These are phyloP conservation scores for Meloidogyne chitwoodi DNA, from an alignment of 1,140 invertebrate species.

Conservation along the genomic window DNA sequence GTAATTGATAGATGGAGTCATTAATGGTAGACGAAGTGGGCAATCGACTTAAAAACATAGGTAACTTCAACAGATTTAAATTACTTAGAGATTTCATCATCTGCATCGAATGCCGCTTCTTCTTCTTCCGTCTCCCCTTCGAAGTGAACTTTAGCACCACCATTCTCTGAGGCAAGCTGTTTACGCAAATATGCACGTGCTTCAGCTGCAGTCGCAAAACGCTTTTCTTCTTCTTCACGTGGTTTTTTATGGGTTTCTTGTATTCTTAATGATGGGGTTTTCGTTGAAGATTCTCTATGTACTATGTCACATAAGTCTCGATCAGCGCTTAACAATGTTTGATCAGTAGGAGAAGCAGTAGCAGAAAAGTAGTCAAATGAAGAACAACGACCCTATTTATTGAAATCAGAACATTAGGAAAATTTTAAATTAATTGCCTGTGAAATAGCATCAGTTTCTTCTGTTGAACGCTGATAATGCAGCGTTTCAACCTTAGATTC, in stretches of 20 bases:
- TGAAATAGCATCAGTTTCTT: neutral
- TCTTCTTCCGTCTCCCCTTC: slow-evolving; percentile 10
- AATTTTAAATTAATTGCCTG: neutral
- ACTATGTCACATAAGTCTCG: neutral
- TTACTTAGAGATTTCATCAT: slow-evolving; percentile 12
- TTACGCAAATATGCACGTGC: slow-evolving; percentile 9
- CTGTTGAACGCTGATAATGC: neutral
- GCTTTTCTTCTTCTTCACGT: neutral
- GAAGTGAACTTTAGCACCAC: neutral
- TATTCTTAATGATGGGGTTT: neutral
- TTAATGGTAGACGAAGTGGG: neutral
- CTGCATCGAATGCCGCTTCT: slow-evolving; percentile 4
- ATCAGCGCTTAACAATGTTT: neutral
- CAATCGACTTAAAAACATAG: neutral
- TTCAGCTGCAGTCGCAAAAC: slow-evolving; percentile 12
- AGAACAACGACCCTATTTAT: slow-evolving; percentile 5
- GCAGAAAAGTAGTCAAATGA: slow-evolving; percentile 20
- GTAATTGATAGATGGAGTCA: slow-evolving; percentile 1
- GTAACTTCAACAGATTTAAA: neutral
- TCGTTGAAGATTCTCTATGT: neutral
- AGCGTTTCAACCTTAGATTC: neutral
- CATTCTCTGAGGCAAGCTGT: neutral
- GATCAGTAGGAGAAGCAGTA: slow-evolving; percentile 1
- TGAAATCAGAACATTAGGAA: no score
- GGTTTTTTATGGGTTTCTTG: neutral